phyloP scores from a whole-genome alignment of 37 sponge, comb jelly and placozoan species.

The Hexactinellida sp. region DNA sequence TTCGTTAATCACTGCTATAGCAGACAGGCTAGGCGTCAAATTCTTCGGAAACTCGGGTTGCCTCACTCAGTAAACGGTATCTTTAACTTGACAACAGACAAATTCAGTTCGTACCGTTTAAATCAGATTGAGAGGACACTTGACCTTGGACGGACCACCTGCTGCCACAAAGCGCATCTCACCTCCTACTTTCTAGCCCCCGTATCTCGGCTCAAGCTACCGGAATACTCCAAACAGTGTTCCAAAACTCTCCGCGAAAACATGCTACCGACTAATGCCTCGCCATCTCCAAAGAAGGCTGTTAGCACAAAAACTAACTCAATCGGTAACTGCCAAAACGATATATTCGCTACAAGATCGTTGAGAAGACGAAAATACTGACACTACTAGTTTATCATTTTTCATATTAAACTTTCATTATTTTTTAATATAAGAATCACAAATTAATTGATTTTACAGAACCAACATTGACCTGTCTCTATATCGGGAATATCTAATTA shows the following conservation, averaged over 20 bases:
- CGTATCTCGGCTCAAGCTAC: not conserved
- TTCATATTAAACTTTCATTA: not conserved
- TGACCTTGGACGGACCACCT: not conserved
- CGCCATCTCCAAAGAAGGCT: not conserved
- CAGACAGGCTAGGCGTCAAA: not conserved
- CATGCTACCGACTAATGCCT: not conserved
- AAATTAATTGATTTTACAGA: not conserved
- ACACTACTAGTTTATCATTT: not conserved
- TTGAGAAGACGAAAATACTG: not conserved
- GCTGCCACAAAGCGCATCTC: slow-evolving; percentile 6
- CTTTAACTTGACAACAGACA: not conserved
- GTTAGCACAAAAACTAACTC: not conserved
- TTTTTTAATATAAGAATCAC: not conserved
- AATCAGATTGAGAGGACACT: not conserved
- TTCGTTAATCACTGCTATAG: not conserved
- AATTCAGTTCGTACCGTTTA: not conserved
- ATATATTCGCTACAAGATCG: not conserved
- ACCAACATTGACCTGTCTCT: no score
- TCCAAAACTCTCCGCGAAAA: not conserved
- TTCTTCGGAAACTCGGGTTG: not conserved
- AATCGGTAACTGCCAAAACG: not conserved
- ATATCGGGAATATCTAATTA: no score
- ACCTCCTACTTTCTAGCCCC: not conserved
- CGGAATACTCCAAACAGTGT: slow-evolving; percentile 6
- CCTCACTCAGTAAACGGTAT: not conserved